Conservation (phyloP, 30 jellyfish, hydroid and myxozoan species). For the Mastigias papua region DNA sequence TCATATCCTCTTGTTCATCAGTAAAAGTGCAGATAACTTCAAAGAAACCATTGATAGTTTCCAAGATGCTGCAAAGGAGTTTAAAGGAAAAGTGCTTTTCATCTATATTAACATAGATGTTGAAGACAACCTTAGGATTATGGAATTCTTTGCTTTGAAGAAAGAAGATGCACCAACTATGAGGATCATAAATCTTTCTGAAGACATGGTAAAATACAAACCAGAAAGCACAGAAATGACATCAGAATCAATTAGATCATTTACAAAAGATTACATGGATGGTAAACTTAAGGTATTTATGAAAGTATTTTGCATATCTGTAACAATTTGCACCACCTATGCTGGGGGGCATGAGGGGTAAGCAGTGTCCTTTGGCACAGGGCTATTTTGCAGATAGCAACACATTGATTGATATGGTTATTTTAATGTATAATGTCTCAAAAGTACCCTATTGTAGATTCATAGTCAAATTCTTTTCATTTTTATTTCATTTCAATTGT, state of each 20-base stretch:
- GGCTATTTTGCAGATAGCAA: too few species aligned
- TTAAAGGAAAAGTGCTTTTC: conserved; percentile 95
- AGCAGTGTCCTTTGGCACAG: too few species aligned
- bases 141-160: conserved; percentile 98
- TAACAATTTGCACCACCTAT: background rate
- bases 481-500: too few species aligned
- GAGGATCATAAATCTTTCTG: conserved; percentile 87
- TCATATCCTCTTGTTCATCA: conserved; percentile 89
- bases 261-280: conserved; percentile 86
- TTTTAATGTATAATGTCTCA: too few species aligned
- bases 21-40: conserved; percentile 89
- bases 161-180: conserved; percentile 93
- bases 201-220: conserved; percentile 94
- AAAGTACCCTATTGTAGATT: too few species aligned
- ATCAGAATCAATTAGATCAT: conserved; percentile 68
- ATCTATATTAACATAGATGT: conserved; percentile 96
- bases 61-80: conserved; percentile 89
- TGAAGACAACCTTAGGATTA: conserved; percentile 92
- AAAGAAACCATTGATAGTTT: conserved; percentile 79
- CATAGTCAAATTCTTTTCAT: too few species aligned
- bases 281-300: conserved; percentile 74
- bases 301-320: background rate
- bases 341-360: too few species aligned
- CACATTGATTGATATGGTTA: too few species aligned
- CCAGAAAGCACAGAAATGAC: conserved; percentile 87